phyloP scores from a whole-genome alignment of 2,888 invertebrate species.

The Gryllus longicercus region DNA sequence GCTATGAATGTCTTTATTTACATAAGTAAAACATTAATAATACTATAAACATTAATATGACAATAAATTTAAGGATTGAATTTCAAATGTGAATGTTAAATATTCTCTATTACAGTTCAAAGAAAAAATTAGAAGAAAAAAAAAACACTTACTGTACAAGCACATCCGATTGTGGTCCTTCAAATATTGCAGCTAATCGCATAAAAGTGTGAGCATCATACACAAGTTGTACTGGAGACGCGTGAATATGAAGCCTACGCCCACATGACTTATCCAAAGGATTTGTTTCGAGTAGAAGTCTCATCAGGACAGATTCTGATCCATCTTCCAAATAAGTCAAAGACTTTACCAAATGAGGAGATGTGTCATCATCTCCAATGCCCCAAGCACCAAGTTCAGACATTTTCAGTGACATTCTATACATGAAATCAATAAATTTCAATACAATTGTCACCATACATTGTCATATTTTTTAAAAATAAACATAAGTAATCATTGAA shows the following conservation, averaged over 20 bases:
- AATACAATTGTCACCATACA: too few species aligned
- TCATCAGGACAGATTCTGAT: conserved; percentile 54
- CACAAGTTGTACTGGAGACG: conserved; percentile 80
- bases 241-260: conserved; percentile 72
- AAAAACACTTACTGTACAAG: not conserved
- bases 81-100: too few species aligned
- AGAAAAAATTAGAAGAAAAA: not conserved
- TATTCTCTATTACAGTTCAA: too few species aligned
- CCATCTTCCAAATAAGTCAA: conserved; percentile 46
- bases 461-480: too few species aligned
- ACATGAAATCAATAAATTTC: conserved; percentile 38
- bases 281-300: conserved; percentile 84
- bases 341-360: conserved; percentile 68
- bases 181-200: conserved; percentile 80
- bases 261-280: conserved; percentile 80
- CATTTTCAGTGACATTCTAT: conserved; percentile 64
- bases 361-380: conserved; percentile 56
- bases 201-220: conserved; percentile 91
- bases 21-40: too few species aligned
- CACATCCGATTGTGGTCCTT: conserved; percentile 56
- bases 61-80: too few species aligned
- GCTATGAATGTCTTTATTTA: too few species aligned
- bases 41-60: too few species aligned
- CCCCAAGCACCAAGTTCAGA: conserved; percentile 68
- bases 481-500: too few species aligned